phyloP scores from a whole-genome alignment of 2,888 invertebrate species.

The Rhogogaster chlorosoma region DNA sequence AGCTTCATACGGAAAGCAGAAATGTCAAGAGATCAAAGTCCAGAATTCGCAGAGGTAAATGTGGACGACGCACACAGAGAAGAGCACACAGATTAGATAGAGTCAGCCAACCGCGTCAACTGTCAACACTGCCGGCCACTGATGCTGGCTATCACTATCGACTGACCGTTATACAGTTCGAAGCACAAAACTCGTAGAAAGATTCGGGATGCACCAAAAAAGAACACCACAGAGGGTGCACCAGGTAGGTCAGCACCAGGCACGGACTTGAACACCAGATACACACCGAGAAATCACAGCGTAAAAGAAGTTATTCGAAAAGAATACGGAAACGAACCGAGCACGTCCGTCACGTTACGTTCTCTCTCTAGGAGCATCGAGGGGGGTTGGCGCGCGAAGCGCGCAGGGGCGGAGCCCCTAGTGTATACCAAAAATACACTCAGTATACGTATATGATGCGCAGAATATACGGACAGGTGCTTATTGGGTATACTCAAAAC shows the following conservation, averaged over 20 bases:
- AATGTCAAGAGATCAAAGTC: background rate
- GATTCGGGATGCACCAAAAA: background rate
- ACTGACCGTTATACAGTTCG: background rate
- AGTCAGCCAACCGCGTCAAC: background rate
- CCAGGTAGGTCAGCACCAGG: background rate
- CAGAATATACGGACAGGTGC: too few relatives aligned
- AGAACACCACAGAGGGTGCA: background rate
- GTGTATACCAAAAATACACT: too few relatives aligned
- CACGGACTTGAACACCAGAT: background rate
- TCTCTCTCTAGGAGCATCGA: too few relatives aligned
- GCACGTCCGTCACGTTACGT: too few relatives aligned
- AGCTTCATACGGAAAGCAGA: background rate
- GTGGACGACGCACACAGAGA: too few relatives aligned
- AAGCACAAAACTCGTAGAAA: background rate
- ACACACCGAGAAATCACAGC: background rate
- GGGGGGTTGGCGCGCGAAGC: too few relatives aligned
- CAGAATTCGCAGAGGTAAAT: too few relatives aligned
- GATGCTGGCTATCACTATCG: background rate
- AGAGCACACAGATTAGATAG: too few relatives aligned
- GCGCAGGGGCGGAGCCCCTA: too few relatives aligned
- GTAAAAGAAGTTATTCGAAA: background rate
- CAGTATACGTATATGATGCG: too few relatives aligned
- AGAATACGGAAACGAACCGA: background rate
- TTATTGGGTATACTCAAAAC: too few relatives aligned
- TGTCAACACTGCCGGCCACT: background rate